These are phyloP conservation scores for Rhinoderma darwinii DNA, from an alignment of 2,113 vertebrate genomes.

Conservation along the genomic window DNA sequence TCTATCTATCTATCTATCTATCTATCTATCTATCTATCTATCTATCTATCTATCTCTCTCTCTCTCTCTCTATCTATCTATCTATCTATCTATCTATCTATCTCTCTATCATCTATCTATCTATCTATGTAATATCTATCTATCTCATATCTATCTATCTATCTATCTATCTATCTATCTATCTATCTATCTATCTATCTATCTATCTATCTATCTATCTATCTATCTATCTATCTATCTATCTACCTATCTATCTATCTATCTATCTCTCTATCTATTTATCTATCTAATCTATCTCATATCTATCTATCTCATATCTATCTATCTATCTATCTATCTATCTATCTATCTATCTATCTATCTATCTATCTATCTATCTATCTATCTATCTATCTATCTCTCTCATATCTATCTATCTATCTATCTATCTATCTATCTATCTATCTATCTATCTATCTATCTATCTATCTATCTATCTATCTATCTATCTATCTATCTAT, in stretches of 20 bases:
- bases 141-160: conserved; percentile 2
- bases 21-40: conserved; percentile 40
- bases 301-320: conserved; percentile 34
- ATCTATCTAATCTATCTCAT: neutral
- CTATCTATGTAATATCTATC: conserved; percentile 36
- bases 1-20: conserved; percentile 26
- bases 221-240: conserved; percentile 14
- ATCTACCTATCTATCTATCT: neutral
- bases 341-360: conserved; percentile 40
- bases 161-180: conserved; percentile 23
- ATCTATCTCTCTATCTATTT: neutral
- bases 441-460: conserved; percentile 45
- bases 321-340: conserved; percentile 30
- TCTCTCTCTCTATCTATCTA: conserved; percentile 10
- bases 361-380: conserved; percentile 29
- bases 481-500: neutral
- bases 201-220: conserved; percentile 33
- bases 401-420: neutral
- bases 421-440: conserved; percentile 26
- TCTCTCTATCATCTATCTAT: conserved; percentile 34
- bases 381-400: conserved; percentile 13
- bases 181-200: conserved; percentile 38
- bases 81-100: conserved; percentile 20
- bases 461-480: conserved; percentile 8
- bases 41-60: conserved; percentile 26